A percentile compares a stretch with the other conserved stretches of the same genome.
These are phyloP conservation scores for Cavia aperea DNA, from an alignment of 2,113 vertebrate species.

Conservation along the genomic window DNA sequence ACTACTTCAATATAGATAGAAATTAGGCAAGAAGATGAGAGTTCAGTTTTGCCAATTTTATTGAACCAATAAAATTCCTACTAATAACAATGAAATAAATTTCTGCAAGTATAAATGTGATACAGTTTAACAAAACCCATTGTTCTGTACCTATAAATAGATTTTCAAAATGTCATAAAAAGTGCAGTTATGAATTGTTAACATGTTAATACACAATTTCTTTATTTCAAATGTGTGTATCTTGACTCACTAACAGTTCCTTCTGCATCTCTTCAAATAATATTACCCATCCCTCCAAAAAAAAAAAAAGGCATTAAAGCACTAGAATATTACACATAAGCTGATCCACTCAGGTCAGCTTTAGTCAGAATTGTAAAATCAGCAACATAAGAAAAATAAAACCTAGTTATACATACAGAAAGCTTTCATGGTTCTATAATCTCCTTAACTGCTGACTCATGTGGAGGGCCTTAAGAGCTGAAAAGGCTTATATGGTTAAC, in stretches of 20 bases:
- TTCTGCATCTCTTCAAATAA: constrained; percentile 79
- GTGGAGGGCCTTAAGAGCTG: constrained; percentile 55
- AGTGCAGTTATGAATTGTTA: constrained; percentile 86
- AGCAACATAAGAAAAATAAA: constrained; percentile 65
- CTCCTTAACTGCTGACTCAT: constrained; percentile 68
- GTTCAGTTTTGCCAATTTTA: constrained; percentile 79
- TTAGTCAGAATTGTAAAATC: constrained; percentile 69
- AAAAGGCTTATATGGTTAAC: background rate
- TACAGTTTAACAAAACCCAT: constrained; percentile 85
- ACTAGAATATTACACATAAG: constrained; percentile 71
- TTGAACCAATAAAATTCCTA: constrained; percentile 86
- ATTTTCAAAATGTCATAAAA: constrained; percentile 85
- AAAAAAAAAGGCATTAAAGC: constrained; percentile 68
- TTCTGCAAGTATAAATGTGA: constrained; percentile 84
- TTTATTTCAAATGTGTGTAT: constrained; percentile 77
- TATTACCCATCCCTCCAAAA: constrained; percentile 65
- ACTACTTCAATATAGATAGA: background rate
- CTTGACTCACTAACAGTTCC: constrained; percentile 77
- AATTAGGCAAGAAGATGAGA: constrained; percentile 1
- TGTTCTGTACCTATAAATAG: constrained; percentile 87
- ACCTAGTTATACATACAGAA: constrained; percentile 54
- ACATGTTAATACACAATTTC: constrained; percentile 81
- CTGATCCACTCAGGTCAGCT: constrained; percentile 71
- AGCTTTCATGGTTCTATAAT: constrained; percentile 66
- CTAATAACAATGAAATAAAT: constrained; percentile 85